These are phyloP conservation scores for Sapayoa aenigma DNA, from an alignment of 2,113 vertebrate species.

Conservation along the genomic window DNA sequence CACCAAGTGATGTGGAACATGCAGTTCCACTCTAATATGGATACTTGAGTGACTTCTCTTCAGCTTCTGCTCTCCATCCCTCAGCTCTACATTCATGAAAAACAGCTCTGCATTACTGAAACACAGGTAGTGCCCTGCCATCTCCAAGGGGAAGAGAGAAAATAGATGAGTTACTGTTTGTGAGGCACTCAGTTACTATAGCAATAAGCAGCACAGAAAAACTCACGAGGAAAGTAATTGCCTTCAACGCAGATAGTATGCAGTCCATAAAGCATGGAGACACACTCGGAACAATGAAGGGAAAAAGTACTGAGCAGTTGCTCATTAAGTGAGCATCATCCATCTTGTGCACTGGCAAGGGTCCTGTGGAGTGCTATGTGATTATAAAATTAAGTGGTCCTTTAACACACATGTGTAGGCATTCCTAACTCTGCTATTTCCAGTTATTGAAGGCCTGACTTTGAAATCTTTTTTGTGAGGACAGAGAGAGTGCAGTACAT, in stretches of 20 bases:
- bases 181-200: constrained; percentile 56
- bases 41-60: background rate
- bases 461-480: background rate
- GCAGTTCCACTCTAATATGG: background rate
- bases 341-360: background rate
- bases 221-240: constrained; percentile 38
- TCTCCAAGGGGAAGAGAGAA: background rate
- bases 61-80: background rate
- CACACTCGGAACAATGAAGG: background rate
- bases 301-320: constrained; percentile 24
- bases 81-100: background rate
- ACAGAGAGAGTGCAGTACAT: background rate
- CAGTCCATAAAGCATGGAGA: constrained; percentile 18
- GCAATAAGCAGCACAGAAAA: constrained; percentile 14
- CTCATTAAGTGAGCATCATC: constrained; percentile 23
- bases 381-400: background rate
- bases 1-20: background rate
- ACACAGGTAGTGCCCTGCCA: background rate
- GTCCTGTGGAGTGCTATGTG: background rate
- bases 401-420: background rate
- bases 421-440: background rate
- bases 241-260: background rate
- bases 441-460: background rate
- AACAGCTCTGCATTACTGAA: background rate
- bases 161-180: constrained; percentile 15